Evolutionary conservation across 92 coral and sea anemone species (phyloP), one percentile per base, ranked within the genome.

Genomic region (Galaxea fascicularis): DNA sequence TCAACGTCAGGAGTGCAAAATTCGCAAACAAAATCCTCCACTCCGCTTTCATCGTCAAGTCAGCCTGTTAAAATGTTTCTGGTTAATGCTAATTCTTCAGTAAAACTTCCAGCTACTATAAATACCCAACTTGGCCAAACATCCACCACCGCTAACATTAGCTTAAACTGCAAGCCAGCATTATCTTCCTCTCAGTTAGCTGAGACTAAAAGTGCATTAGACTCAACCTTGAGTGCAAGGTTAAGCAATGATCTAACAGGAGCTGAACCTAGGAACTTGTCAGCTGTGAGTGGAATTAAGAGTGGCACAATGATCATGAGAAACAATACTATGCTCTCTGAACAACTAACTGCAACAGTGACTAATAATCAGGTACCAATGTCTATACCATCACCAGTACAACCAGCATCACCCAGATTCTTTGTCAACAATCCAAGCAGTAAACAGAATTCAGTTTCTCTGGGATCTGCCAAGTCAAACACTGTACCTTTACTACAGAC

Each of bases 21-120:
- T 22, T 22, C 78, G 56, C 86, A 82, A 45, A 59, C 71, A 10
- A 69, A 69, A 57, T 71, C 85, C 6, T 66, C 85, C n/a, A 14
- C 28, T 62, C 70, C 86, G 22, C 24, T 69, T 68, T 35, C 78
- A 44, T 49, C 87, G 0, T 73, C 87, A 59, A 30, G 53, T 46
- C 73, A 73, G 5, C 87, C 87, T 49, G 77, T 88, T 17, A 84
- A 88, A 35, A 91, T 91, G 94, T 77, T 91, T 67, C 52, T 88
- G 62, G 68, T 91, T 13, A 91, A 85, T 88, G 67, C 91, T 9
- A 91, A 91, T 26, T 82, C 86, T 4, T 20, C 86, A 57, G 30
- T 82, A 25, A 82, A 82, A 71, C 59, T 62, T 6, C 67, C 86
- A 4, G 69, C 46, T 17, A 30, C 78, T 41, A 1, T 44, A 18